Base-by-base conservation (phyloP, 92 coral and sea anemone genomes). In the Heteractis magnifica region DNA sequence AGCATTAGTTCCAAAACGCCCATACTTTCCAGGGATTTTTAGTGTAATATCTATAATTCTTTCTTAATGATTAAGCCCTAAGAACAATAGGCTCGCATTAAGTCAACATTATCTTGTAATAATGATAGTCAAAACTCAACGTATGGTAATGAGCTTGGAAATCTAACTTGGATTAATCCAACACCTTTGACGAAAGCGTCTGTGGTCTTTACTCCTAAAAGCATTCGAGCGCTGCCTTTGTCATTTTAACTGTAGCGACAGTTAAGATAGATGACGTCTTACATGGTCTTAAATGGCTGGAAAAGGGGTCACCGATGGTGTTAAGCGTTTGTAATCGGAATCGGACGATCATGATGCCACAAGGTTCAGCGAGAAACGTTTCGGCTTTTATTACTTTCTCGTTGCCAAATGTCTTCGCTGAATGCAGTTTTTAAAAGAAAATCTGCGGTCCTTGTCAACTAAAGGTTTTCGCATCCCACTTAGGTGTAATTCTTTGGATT, bases 71-170 rank as follows among this genome's bases (percentile, higher is more conserved):
- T 5, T 50, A 81, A 68, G 20, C 34, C 23, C 83, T 48, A 9
- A 34, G n/a, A 21, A 81, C 77, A 70, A 70, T n/a, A 26, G 62
- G 34, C 10, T 68, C 8, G 41, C 10, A 58, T 81, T 81, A 48
- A 20, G 84, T 81, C 52, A 81, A 81, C 49, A 81, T 10, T 10
- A 52, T 62, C 23, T 68, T 70, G 21, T 81, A 74, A 74, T 80
- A 81, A 80, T 49, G 75, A 64, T 50, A 79, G 72, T 51, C 8
- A 2, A 23, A 52, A 14, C 49, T 20, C 41, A 21, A 65, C 11
- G 72, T 48, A 68, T 68, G 49, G 14, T 68, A 68, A 68, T 68
- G 49, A 23, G 12, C 14, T 68, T 6, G 49, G 6, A 68, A 20
- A 23, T 68, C 49, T 20, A 68, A 12, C 73, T 68, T 23, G 73